phyloP scores from a whole-genome alignment of 2,113 vertebrate species.

The Bombycilla garrulus region DNA sequence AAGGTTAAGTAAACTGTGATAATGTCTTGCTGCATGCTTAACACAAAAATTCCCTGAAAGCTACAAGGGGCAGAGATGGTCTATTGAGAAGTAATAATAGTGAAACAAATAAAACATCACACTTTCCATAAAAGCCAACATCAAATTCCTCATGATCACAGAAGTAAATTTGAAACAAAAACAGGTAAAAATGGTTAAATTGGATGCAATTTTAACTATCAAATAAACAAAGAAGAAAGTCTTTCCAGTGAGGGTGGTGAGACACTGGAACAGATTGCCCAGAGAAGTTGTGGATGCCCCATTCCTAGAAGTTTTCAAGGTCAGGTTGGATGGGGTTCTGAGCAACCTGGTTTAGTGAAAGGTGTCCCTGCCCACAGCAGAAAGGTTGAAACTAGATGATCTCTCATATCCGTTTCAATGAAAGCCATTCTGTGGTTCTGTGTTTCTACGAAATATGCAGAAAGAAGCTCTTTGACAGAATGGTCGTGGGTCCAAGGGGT shows the following conservation, averaged over 20 bases:
- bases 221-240: neutral
- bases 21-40: neutral
- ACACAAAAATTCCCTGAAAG: neutral
- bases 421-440: neutral
- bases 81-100: accelerated
- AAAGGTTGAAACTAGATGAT: neutral
- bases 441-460: neutral
- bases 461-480: neutral
- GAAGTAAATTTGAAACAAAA: neutral
- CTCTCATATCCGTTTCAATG: neutral
- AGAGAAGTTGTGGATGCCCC: neutral
- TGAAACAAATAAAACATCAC: neutral
- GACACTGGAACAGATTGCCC: neutral
- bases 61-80: neutral
- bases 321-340: neutral
- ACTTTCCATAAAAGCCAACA: neutral
- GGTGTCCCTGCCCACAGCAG: neutral
- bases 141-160: neutral
- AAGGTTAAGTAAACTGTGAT: neutral
- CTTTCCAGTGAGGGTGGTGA: neutral
- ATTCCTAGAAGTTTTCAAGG: neutral
- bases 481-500: neutral
- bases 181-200: neutral
- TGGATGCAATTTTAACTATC: neutral
- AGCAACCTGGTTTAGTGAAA: neutral